These are phyloP conservation scores for Uria lomvia DNA, from an alignment of 2,113 vertebrate genomes.

Conservation along the genomic window DNA sequence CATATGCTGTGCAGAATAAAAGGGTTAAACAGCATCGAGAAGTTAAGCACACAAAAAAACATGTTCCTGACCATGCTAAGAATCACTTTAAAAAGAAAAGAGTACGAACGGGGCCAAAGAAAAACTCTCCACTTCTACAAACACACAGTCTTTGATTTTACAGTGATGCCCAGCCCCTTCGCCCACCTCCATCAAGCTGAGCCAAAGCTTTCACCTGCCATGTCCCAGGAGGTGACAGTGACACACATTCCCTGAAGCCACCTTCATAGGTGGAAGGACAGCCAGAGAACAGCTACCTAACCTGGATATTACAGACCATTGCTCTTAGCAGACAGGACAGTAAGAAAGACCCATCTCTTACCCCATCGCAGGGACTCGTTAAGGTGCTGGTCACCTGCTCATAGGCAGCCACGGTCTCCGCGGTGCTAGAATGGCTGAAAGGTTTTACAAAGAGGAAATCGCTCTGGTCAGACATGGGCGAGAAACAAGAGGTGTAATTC, in stretches of 20 bases:
- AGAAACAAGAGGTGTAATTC: slow-evolving; percentile 85
- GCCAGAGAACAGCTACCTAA: not conserved
- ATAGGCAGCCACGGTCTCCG: slow-evolving; percentile 56
- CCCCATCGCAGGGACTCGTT: slow-evolving; percentile 63
- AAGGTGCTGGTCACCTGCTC: slow-evolving; percentile 67
- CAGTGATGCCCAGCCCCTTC: not conserved
- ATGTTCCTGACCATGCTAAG: not conserved
- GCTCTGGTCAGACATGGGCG: slow-evolving; percentile 84
- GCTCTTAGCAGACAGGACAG: not conserved
- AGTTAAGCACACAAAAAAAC: not conserved
- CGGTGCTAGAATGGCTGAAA: slow-evolving; percentile 73
- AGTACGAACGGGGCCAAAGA: not conserved
- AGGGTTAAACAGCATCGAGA: not conserved
- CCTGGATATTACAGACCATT: not conserved
- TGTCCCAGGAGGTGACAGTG: not conserved
- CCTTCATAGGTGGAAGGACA: not conserved
- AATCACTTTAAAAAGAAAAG: not conserved
- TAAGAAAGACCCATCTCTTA: slow-evolving; percentile 39
- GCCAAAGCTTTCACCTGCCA: not conserved
- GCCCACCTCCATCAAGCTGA: not conserved
- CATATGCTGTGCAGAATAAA: not conserved
- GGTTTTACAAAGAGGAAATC: slow-evolving; percentile 92
- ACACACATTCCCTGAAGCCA: not conserved
- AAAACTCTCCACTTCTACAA: not conserved
- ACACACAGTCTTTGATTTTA: not conserved